Base-by-base conservation (phyloP, 2,888 invertebrate genomes). In the Acanthoscelides obtectus region DNA sequence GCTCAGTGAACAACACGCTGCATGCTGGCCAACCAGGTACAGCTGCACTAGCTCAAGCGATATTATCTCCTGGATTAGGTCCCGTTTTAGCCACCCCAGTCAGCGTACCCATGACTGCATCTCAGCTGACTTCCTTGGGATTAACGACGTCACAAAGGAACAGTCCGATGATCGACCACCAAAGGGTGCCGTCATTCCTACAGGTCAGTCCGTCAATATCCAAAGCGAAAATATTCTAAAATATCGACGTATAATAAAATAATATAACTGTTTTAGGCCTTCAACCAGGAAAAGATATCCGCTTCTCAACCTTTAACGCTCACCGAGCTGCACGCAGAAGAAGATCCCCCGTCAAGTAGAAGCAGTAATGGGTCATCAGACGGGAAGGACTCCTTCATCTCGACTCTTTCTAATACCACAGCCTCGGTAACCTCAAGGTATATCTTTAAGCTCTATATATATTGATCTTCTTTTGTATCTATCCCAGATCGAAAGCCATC, bases 41-140 rank as follows among this genome's bases (percentile, higher is more conserved):
- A 0, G 90, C 92, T 0, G 94, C 94, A 4, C 86, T 94, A 73
- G 94, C 94, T 3, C 93, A 94, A 82, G 93, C 94, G 0, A 91
- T 94, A 17, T 85, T 94, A 2, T 90, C 93, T 0, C 91, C 92
- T 0, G 89, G 77, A 82, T 86, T 78, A 79, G 88, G 79, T 83
- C 89, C 75, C 86, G 89, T 76, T 76, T 83, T 81, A 81, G 83
- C 80, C 83, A 80, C 87, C 67, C 80, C 88, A 68, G 85, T 88
- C 0, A 67, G 67, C 22, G 87, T 89, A 0, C 88, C 90, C 0
- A 88, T 90, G 80, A 89, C 90, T 3, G 88, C 91, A 75, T 87
- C 90, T 0, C 90, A 91, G 80, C 83, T 91, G 27, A 87, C 89
- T 0, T 86, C 88, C 67, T 86, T 86, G 76, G 89, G 86, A 66